Evolutionary conservation across 53 echinoderm and acorn worm genomes (phyloP).

Genomic region (Stichopus horrens): DNA sequence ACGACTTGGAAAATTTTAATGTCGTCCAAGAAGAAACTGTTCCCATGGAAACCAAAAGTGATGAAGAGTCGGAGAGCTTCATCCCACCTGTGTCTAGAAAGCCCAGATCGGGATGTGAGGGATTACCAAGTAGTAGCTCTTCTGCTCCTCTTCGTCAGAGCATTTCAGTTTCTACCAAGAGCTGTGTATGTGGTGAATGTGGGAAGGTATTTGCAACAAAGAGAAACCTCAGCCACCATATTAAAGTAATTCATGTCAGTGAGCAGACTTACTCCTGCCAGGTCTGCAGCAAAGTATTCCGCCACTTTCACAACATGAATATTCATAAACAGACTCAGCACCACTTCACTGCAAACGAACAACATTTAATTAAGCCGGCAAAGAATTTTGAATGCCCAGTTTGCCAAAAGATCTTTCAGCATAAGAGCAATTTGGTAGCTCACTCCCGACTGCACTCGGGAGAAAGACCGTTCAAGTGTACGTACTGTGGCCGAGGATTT

Average conservation of each 20-base stretch:
- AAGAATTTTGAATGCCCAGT: conserved; percentile 8
- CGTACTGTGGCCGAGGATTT: conserved; percentile 13
- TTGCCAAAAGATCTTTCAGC: conserved; percentile 18
- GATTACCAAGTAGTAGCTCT: neutral
- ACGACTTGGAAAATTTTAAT: conserved; percentile 23
- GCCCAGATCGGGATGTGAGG: neutral
- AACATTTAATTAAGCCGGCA: conserved; percentile 1
- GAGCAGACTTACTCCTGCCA: conserved; percentile 35
- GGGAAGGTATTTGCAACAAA: conserved; percentile 13
- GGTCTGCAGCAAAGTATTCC: conserved; percentile 20
- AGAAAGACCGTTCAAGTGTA: conserved; percentile 23
- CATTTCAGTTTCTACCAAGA: neutral
- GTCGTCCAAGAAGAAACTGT: conserved; percentile 30
- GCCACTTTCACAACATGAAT: conserved; percentile 33
- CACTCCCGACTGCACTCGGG: conserved; percentile 12
- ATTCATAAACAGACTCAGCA: conserved; percentile 38
- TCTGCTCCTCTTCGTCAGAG: neutral
- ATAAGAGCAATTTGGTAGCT: neutral
- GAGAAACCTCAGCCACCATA: conserved; percentile 1
- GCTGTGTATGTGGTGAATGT: conserved; percentile 23
- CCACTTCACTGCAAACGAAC: conserved; percentile 7
- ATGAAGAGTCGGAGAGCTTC: conserved; percentile 7
- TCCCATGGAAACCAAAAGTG: conserved; percentile 11
- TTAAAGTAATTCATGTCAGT: conserved; percentile 31
- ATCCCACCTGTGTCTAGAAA: conserved; percentile 1